phyloP scores from a whole-genome alignment of 2,113 vertebrate genomes.

The Xenus cinereus region DNA sequence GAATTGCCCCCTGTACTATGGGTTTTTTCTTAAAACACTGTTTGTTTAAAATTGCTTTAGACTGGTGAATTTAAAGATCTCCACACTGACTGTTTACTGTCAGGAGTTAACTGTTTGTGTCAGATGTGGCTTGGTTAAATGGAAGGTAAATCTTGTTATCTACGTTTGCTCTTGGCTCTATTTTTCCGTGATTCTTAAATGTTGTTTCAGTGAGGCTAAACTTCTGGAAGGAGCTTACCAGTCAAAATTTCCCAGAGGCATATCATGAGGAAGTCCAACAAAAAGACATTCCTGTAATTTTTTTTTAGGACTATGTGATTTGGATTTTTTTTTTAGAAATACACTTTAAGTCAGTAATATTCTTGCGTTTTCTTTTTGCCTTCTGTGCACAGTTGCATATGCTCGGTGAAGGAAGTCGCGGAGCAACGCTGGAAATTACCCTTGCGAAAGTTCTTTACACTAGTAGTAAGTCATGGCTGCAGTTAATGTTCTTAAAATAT shows the following conservation, averaged over 20 bases:
- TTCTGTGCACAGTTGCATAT: conserved; percentile 86
- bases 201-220: not conserved
- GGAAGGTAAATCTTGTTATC: not conserved
- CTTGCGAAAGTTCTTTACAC: conserved; percentile 87
- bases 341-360: not conserved
- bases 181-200: not conserved
- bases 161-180: not conserved
- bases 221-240: not conserved
- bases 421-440: conserved; percentile 88
- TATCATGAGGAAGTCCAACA: not conserved
- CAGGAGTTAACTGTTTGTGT: not conserved
- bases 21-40: not conserved
- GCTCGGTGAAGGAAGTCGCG: conserved; percentile 91
- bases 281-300: not conserved
- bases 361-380: not conserved
- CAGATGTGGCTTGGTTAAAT: not conserved
- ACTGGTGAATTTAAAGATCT: not conserved
- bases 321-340: not conserved
- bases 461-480: conserved; percentile 80
- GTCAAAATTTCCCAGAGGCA: not conserved
- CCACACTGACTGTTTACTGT: not conserved
- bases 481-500: not conserved
- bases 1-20: not conserved
- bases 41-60: not conserved
- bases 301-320: not conserved